phyloP scores from a whole-genome alignment of 1,140 invertebrate genomes.

The Drosophila truncata region DNA sequence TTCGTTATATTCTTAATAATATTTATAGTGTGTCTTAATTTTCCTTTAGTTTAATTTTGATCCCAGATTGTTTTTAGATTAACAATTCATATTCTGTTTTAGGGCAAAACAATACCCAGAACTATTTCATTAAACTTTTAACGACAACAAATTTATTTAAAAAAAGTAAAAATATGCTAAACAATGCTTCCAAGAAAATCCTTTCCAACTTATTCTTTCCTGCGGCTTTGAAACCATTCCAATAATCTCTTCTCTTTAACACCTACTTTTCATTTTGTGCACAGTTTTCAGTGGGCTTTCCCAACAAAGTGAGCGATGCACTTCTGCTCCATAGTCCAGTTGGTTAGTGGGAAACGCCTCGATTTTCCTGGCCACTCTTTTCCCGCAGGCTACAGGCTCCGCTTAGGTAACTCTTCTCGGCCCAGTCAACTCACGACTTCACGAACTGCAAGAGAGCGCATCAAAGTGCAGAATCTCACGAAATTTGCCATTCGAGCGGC shows the following conservation, averaged over 20 bases:
- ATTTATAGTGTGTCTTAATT: too few species aligned
- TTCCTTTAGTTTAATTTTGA: background rate
- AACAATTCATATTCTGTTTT: too few species aligned
- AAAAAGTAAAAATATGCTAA: background rate
- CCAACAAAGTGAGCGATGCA: slow-evolving; percentile 32
- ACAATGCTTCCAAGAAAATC: background rate
- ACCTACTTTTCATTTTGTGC: background rate
- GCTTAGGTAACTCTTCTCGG: slow-evolving; percentile 76
- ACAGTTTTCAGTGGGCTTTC: slow-evolving; percentile 32
- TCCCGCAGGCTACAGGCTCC: slow-evolving; percentile 27
- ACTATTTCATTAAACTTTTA: background rate
- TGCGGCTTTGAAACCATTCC: background rate
- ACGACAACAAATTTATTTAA: background rate
- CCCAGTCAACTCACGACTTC: slow-evolving; percentile 65
- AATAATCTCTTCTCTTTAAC: background rate
- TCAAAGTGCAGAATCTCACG: slow-evolving; percentile 81
- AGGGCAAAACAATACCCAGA: too few species aligned
- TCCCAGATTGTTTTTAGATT: background rate
- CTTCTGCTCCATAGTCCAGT: slow-evolving; percentile 17
- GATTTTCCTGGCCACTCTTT: slow-evolving; percentile 36
- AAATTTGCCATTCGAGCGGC: slow-evolving; percentile 78
- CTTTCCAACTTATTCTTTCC: background rate
- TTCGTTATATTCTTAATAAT: too few species aligned
- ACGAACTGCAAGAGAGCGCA: slow-evolving; percentile 69
- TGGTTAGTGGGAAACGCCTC: slow-evolving; percentile 56